These are phyloP conservation scores for Alethe diademata DNA, from an alignment of 2,113 vertebrate genomes.

Conservation along the genomic window DNA sequence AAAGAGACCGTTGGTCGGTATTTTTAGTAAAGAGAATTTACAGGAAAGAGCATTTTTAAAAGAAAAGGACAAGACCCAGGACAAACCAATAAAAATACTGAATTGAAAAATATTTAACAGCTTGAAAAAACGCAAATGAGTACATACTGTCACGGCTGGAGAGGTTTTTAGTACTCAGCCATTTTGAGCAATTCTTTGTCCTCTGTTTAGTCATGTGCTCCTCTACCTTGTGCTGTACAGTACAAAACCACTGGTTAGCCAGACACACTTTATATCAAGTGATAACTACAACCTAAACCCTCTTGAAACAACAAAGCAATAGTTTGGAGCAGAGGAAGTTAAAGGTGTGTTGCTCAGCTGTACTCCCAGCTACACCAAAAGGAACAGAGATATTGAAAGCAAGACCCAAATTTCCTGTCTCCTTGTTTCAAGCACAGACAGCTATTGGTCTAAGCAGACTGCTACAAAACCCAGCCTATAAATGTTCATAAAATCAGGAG, in stretches of 20 bases:
- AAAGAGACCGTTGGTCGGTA: background rate
- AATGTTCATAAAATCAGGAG: background rate
- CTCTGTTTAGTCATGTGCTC: constrained; percentile 17
- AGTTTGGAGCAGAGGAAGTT: background rate
- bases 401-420: background rate
- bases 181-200: constrained; percentile 49
- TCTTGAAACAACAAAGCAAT: background rate
- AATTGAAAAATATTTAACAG: constrained; percentile 47
- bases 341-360: background rate
- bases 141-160: background rate
- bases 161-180: constrained; percentile 26
- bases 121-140: constrained; percentile 7
- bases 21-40: constrained; percentile 48
- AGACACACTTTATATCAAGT: background rate
- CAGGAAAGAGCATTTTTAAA: background rate
- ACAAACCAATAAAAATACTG: constrained; percentile 41
- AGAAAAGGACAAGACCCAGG: background rate
- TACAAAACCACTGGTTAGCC: background rate
- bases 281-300: background rate
- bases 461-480: background rate
- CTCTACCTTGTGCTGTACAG: background rate
- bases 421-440: background rate
- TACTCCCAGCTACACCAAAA: background rate
- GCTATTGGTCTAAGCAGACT: background rate
- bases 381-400: background rate